Evolutionary conservation across 2,888 invertebrate species (phyloP).

Genomic region (Hirudinaria manillensis): DNA sequence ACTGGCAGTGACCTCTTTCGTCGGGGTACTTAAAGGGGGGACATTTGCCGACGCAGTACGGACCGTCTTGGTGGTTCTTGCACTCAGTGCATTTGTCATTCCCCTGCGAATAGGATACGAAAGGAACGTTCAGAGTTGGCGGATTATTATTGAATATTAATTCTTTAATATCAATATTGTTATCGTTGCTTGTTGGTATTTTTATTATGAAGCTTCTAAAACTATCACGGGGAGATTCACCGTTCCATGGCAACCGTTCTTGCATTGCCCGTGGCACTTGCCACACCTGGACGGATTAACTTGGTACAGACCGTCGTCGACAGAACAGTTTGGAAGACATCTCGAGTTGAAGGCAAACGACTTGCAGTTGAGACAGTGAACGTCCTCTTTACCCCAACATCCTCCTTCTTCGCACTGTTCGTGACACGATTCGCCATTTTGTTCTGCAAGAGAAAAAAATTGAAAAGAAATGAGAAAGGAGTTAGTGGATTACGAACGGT

Average conservation of each 20-base stretch:
- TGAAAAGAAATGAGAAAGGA: background rate
- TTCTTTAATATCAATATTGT: too few relatives aligned
- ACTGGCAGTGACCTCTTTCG: slow-evolving; percentile 25
- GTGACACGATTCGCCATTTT: slow-evolving; percentile 72
- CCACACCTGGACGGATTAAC: slow-evolving; percentile 73
- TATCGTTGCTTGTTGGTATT: background rate
- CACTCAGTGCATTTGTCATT: slow-evolving; percentile 71
- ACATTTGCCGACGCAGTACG: slow-evolving; percentile 32
- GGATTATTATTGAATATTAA: background rate
- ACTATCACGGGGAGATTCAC: slow-evolving; percentile 44
- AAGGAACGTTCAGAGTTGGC: background rate
- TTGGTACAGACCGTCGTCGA: slow-evolving; percentile 68
- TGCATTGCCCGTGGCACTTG: slow-evolving; percentile 79
- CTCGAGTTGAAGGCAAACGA: slow-evolving; percentile 59
- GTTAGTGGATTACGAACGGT: background rate
- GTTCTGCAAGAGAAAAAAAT: slow-evolving; percentile 56
- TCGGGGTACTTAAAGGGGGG: slow-evolving; percentile 63
- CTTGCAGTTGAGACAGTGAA: slow-evolving; percentile 81
- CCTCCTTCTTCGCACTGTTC: slow-evolving; percentile 79
- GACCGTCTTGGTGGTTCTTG: slow-evolving; percentile 27
- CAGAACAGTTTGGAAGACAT: slow-evolving; percentile 41
- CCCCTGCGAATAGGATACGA: slow-evolving; percentile 55
- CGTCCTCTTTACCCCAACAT: slow-evolving; percentile 87
- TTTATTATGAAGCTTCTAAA: background rate
- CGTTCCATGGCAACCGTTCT: slow-evolving; percentile 74